Percentiles rank a stretch among this genome's conserved stretches.
These are phyloP conservation scores for Macropodus opercularis DNA, from an alignment of 2,797 vertebrate genomes.

Conservation along the genomic window DNA sequence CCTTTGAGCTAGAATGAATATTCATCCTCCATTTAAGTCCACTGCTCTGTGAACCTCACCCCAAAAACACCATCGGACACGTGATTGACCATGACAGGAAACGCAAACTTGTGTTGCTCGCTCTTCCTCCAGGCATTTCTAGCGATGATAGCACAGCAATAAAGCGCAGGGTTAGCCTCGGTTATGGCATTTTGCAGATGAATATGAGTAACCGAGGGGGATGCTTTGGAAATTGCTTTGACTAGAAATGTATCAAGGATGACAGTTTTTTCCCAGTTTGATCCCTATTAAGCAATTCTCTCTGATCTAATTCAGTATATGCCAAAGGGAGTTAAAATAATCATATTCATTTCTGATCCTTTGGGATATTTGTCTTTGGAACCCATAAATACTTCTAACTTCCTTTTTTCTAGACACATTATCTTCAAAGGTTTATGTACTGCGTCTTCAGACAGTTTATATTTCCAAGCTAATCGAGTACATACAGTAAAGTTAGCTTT, in stretches of 20 bases:
- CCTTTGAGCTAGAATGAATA: constrained; percentile 38
- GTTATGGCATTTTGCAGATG: constrained; percentile 74
- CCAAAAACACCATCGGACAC: constrained; percentile 47
- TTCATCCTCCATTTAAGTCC: constrained; percentile 36
- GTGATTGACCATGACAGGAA: constrained; percentile 56
- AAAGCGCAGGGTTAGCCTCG: constrained; percentile 50
- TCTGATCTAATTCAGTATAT: constrained; percentile 79
- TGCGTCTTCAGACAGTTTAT: constrained; percentile 47
- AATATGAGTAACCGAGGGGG: constrained; percentile 65
- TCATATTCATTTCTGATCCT: constrained; percentile 70
- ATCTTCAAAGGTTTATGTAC: constrained; percentile 55
- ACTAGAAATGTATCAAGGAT: constrained; percentile 75
- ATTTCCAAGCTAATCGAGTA: constrained; percentile 56
- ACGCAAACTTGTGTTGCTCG: constrained; percentile 56
- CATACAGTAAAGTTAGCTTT: constrained; percentile 51
- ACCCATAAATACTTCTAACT: constrained; percentile 69
- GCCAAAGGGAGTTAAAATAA: constrained; percentile 75
- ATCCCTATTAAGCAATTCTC: constrained; percentile 76
- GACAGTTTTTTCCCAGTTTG: constrained; percentile 65
- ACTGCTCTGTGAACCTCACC: constrained; percentile 34
- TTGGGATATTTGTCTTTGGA: constrained; percentile 72
- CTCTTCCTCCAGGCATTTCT: constrained; percentile 46
- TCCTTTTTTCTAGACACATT: constrained; percentile 55
- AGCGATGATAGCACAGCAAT: constrained; percentile 48
- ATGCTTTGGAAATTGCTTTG: constrained; percentile 69